Evolutionary conservation across 2,888 invertebrate genomes (phyloP).

Genomic region (Volucella zonaria): DNA sequence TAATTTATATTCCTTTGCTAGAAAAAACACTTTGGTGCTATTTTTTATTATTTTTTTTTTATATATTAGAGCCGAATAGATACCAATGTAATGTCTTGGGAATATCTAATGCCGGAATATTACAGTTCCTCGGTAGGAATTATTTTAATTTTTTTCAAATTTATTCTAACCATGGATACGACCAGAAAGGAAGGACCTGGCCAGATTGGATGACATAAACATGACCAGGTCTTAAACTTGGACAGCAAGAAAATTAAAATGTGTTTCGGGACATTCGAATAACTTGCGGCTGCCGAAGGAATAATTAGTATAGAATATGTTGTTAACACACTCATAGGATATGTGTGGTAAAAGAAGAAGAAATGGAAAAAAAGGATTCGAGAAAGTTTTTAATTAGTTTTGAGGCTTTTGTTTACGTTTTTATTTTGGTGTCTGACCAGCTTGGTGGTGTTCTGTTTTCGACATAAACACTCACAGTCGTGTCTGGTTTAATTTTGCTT

Average conservation of each 20-base stretch:
- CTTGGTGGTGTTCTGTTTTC: conserved; percentile 41
- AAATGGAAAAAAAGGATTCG: conserved; percentile 32
- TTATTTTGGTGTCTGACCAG: conserved; percentile 1
- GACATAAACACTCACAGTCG: conserved; percentile 21
- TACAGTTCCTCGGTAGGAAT: conserved; percentile 28
- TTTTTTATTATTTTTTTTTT: neutral
- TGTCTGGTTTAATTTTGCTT: conserved; percentile 5
- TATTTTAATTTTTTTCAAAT: conserved; percentile 7
- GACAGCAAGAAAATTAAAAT: conserved; percentile 23
- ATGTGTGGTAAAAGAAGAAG: neutral
- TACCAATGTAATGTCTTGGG: conserved; percentile 34
- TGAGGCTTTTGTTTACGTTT: conserved; percentile 60
- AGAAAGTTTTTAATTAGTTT: conserved; percentile 72
- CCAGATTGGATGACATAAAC: conserved; percentile 31
- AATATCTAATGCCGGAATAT: conserved; percentile 36
- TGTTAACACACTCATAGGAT: neutral
- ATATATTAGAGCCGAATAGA: neutral
- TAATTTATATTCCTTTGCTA: conserved; percentile 56
- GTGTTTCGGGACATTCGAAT: conserved; percentile 59
- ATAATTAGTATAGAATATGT: conserved; percentile 53
- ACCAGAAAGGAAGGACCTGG: neutral
- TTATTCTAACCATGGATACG: conserved; percentile 23
- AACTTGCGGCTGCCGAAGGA: conserved; percentile 55
- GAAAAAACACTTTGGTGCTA: neutral
- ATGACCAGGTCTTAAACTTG: conserved; percentile 9